Evolutionary conservation across 2,888 invertebrate genomes (phyloP).

Genomic region (Nephrotoma appendiculata): DNA sequence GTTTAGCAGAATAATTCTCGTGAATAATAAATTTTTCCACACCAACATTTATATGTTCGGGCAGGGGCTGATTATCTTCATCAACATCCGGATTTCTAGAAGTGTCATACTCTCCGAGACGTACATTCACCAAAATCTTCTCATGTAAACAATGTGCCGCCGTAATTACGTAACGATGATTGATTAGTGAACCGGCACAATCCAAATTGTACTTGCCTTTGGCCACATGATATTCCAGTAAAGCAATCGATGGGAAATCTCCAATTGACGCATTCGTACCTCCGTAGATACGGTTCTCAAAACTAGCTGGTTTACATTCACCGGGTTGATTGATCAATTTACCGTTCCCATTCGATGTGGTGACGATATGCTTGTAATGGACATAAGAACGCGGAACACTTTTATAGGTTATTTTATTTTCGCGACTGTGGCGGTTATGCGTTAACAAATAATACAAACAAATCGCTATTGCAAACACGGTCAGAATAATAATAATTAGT

Average conservation of each 20-base stretch:
- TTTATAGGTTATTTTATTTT: background rate
- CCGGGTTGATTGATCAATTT: conserved; percentile 22
- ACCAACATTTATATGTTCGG: background rate
- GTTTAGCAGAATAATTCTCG: conserved; percentile 38
- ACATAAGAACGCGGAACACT: background rate
- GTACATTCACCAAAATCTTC: background rate
- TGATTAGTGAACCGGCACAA: background rate
- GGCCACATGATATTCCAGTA: conserved; percentile 44
- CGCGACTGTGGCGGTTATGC: background rate
- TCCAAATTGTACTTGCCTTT: background rate
- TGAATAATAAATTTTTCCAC: background rate
- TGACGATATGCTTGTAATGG: too few species aligned
- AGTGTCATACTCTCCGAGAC: background rate
- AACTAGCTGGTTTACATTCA: conserved; percentile 22
- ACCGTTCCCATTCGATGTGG: conserved; percentile 15
- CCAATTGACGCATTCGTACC: conserved; percentile 43
- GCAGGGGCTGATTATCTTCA: background rate
- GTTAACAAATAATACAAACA: background rate
- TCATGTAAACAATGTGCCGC: background rate
- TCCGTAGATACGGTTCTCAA: conserved; percentile 43
- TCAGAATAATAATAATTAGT: background rate
- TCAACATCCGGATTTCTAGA: background rate
- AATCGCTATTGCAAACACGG: background rate
- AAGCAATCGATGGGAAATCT: conserved; percentile 55
- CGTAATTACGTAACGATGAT: background rate